Conservation (phyloP, 2,797 vertebrate genomes). For the Pristis pectinata region DNA sequence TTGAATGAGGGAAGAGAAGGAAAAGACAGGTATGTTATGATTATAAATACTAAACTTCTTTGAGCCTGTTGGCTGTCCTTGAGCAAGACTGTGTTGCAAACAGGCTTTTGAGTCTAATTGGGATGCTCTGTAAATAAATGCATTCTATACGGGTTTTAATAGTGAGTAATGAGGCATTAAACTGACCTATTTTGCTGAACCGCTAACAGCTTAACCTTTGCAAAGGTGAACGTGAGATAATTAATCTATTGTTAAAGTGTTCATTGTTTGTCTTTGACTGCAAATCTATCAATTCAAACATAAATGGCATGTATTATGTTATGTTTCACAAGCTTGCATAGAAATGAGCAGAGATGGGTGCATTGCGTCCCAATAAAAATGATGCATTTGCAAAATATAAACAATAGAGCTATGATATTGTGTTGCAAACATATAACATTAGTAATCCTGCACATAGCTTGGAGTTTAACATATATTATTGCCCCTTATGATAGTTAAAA, state of each 20-base stretch:
- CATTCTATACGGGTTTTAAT: conserved; percentile 3
- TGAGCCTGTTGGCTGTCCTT: conserved; percentile 6
- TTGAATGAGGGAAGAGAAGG: not conserved
- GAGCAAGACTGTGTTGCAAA: conserved; percentile 1
- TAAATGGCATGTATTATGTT: not conserved
- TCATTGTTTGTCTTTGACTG: conserved; percentile 9
- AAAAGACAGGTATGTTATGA: not conserved
- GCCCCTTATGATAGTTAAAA: not conserved
- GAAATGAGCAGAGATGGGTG: not conserved
- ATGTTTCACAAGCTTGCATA: not conserved
- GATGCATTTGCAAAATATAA: not conserved
- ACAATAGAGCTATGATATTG: not conserved
- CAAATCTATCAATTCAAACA: conserved; percentile 31
- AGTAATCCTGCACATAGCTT: not conserved
- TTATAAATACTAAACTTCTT: not conserved
- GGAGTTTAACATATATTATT: not conserved
- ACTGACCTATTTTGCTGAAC: conserved; percentile 37
- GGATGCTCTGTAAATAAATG: conserved; percentile 28
- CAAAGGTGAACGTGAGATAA: conserved; percentile 29
- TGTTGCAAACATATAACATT: not conserved
- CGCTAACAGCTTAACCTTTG: conserved; percentile 30
- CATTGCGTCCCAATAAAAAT: not conserved
- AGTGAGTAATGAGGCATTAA: conserved; percentile 34
- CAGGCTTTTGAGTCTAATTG: not conserved
- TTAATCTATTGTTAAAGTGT: conserved; percentile 32